These are phyloP conservation scores for Embidobia sp. DNA, from an alignment of 2,888 invertebrate genomes.

Conservation along the genomic window DNA sequence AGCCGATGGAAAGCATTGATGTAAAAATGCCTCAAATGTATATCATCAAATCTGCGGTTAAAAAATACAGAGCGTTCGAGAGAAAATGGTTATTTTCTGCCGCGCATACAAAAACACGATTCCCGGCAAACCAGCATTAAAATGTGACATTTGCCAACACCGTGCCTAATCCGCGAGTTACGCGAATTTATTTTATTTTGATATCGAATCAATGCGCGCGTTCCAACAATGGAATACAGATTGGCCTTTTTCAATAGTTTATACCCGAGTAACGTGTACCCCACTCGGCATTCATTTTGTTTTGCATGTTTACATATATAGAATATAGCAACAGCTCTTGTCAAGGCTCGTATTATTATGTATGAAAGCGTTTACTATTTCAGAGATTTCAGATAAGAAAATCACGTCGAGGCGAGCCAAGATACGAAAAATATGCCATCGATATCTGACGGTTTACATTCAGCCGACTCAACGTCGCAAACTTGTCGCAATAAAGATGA, in stretches of 20 bases:
- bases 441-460: conserved; percentile 50
- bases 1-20: too few species aligned
- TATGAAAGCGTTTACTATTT: conserved; percentile 59
- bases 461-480: conserved; percentile 3
- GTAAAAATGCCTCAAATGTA: too few species aligned
- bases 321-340: conserved; percentile 57
- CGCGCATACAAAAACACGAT: too few species aligned
- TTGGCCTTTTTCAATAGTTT: conserved; percentile 57
- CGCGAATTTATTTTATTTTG: conserved; percentile 54
- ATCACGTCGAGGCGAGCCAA: conserved; percentile 49
- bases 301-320: conserved; percentile 56
- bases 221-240: conserved; percentile 58
- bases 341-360: conserved; percentile 60
- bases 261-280: conserved; percentile 29
- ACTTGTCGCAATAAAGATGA: too few species aligned
- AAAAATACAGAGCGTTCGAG: too few species aligned
- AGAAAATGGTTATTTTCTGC: too few species aligned
- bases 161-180: conserved; percentile 38
- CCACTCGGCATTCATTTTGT: conserved; percentile 44
- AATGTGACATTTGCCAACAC: conserved; percentile 8
- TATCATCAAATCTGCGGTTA: too few species aligned
- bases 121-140: conserved; percentile 1
- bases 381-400: conserved; percentile 59
- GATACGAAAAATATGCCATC: conserved; percentile 55
- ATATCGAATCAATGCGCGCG: conserved; percentile 42